These are phyloP conservation scores for Neodontobutis hainanensis DNA, from an alignment of 2,113 vertebrate genomes.

Conservation along the genomic window DNA sequence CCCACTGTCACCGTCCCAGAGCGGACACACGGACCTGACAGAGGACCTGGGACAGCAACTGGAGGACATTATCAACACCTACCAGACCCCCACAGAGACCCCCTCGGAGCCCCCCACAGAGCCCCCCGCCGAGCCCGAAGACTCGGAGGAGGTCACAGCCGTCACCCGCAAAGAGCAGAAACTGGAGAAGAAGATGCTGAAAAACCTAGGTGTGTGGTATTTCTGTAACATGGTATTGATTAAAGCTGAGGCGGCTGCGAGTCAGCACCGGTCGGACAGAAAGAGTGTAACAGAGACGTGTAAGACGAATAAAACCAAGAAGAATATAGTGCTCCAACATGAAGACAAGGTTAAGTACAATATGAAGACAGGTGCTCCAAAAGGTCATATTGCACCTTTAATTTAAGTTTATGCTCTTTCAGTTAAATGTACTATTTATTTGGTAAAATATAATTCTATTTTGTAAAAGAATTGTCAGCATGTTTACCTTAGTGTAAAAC, in stretches of 20 bases:
- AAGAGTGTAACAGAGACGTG: too few relatives aligned
- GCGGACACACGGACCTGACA: constrained; percentile 71
- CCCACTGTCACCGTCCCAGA: constrained; percentile 33
- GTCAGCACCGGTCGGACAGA: constrained; percentile 50
- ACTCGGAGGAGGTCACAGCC: constrained; percentile 70
- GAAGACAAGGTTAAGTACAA: too few relatives aligned
- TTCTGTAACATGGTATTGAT: constrained; percentile 30
- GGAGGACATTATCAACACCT: constrained; percentile 94
- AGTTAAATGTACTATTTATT: too few relatives aligned
- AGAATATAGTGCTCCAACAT: too few relatives aligned
- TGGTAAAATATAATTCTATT: too few relatives aligned
- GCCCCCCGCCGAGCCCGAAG: constrained; percentile 69
- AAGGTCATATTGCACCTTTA: too few relatives aligned
- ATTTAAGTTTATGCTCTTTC: too few relatives aligned
- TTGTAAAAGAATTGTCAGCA: too few relatives aligned
- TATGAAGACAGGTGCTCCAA: too few relatives aligned
- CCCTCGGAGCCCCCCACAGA: constrained; percentile 35
- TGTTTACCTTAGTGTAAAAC: too few relatives aligned
- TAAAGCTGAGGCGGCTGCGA: constrained; percentile 34
- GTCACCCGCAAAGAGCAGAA: constrained; percentile 88
- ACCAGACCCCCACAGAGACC: constrained; percentile 65
- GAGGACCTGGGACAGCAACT: constrained; percentile 89
- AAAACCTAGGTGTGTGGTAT: constrained; percentile 74
- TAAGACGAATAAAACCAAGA: too few relatives aligned
- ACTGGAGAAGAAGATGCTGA: constrained; percentile 94